Evolutionary conservation across 2,888 invertebrate species (phyloP), one percentile per base, ranked within the genome.

Genomic region (Patella caerulea): DNA sequence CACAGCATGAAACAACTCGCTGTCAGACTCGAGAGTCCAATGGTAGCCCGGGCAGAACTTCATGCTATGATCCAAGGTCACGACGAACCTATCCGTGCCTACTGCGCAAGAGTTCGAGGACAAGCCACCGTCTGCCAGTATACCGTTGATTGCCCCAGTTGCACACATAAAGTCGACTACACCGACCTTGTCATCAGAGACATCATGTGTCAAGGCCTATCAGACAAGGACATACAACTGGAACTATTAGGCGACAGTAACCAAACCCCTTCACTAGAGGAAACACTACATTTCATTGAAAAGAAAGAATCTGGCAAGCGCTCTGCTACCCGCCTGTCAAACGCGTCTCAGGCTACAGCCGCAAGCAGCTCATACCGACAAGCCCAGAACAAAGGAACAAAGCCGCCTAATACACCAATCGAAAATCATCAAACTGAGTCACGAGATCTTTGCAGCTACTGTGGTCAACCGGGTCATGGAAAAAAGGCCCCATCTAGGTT

Each of bases 301-400:
- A 81, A 83, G 14, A 86, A 85, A 59, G 82, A 85, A 70, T 53
- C 83, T 17, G 83, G 84, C 3, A 83, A 83, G 69, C 74, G 83
- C 5, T 84, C 82, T 14, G 82, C 83, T 5, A 80, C 82, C 14
- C 55, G 81, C 4, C 80, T 86, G 14, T 34, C 81, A 1, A 80
- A 83, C 54, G 15, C 72, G 72, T 5, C n/a, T 7, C 69, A 79
- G 17, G 71, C 75, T n/a, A 79, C 80, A 70, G 81, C 79, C 4
- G 76, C 77, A 29, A 81, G 74, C 52, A 82, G 81, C 71, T 70
- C 80, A 2, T 81, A 80, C 65, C 24, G 72, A 52, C 73, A 52
- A 69, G 34, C 34, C 34, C 34, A 34, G 34, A 2, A 34, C 4
- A 34, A 34, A 34, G 34, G 34, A 34, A 4, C 34, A 34, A 34